phyloP scores from a whole-genome alignment of 2,888 invertebrate species.

The Leucoptera coffeella region DNA sequence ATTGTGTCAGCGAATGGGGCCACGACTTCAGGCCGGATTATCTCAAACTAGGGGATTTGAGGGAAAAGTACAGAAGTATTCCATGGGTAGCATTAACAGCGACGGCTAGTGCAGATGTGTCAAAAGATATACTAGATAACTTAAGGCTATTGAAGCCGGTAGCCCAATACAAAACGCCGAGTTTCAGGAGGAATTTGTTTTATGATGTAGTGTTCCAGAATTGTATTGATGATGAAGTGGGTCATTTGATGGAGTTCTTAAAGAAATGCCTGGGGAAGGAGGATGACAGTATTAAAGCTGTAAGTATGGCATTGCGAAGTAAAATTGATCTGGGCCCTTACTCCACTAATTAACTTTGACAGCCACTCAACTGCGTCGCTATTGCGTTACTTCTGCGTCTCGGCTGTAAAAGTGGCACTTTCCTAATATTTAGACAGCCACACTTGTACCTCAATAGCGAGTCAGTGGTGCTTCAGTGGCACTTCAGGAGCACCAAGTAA shows the following conservation, averaged over 20 bases:
- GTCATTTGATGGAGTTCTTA: slow-evolving; percentile 73
- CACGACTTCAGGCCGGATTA: slow-evolving; percentile 97
- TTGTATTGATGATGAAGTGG: slow-evolving; percentile 70
- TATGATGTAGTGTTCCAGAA: slow-evolving; percentile 93
- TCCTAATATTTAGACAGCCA: too few relatives aligned
- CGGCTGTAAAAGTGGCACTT: too few relatives aligned
- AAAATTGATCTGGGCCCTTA: too few relatives aligned
- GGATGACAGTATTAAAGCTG: slow-evolving; percentile 40
- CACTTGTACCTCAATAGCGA: too few relatives aligned
- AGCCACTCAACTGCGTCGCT: too few relatives aligned
- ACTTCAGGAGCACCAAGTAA: too few relatives aligned
- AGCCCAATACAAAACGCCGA: slow-evolving; percentile 74
- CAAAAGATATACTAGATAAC: slow-evolving; percentile 73
- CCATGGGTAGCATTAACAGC: slow-evolving; percentile 94
- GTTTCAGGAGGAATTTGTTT: slow-evolving; percentile 87
- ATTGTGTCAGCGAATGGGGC: slow-evolving; percentile 98
- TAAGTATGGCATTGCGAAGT: too few relatives aligned
- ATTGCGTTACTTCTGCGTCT: too few relatives aligned
- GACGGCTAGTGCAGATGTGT: slow-evolving; percentile 77
- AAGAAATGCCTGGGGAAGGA: slow-evolving; percentile 57
- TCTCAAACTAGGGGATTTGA: slow-evolving; percentile 68
- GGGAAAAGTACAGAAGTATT: slow-evolving; percentile 56
- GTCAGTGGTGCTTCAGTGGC: too few relatives aligned
- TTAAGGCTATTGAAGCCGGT: slow-evolving; percentile 64
- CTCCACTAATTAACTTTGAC: too few relatives aligned